phyloP scores from a whole-genome alignment of 1,140 invertebrate species.

The Drosophila repletoides region DNA sequence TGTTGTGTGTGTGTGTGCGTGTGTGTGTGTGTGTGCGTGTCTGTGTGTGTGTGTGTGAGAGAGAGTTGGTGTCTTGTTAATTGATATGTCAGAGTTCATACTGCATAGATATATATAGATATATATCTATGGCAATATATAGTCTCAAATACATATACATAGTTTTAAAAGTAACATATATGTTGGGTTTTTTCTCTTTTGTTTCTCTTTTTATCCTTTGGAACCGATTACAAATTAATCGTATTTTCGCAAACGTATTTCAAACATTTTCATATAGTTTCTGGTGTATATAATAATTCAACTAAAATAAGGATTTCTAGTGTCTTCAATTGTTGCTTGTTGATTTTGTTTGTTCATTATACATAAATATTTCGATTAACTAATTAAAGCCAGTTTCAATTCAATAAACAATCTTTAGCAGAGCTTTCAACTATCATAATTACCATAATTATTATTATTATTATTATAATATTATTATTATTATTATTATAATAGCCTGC shows the following conservation, averaged over 20 bases:
- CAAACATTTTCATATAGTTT: slow-evolving; percentile 37
- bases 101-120: slow-evolving; percentile 46
- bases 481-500: slow-evolving; percentile 32
- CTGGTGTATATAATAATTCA: slow-evolving; percentile 22
- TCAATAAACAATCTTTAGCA: slow-evolving; percentile 65
- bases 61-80: slow-evolving; percentile 62
- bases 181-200: slow-evolving; percentile 30
- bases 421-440: slow-evolving; percentile 45
- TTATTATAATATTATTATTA: slow-evolving; percentile 13
- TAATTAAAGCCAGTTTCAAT: slow-evolving; percentile 76
- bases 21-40: slow-evolving; percentile 15
- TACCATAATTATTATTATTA: slow-evolving; percentile 2
- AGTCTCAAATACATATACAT: slow-evolving; percentile 79
- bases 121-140: slow-evolving; percentile 67
- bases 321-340: slow-evolving; percentile 23
- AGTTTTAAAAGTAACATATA: slow-evolving; percentile 71
- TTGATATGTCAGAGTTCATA: slow-evolving; percentile 79
- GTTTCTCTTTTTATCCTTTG: slow-evolving; percentile 5
- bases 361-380: slow-evolving; percentile 61
- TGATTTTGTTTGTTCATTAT: slow-evolving; percentile 16
- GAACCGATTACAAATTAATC: slow-evolving; percentile 36
- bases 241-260: slow-evolving; percentile 50
- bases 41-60: slow-evolving; percentile 28
- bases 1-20: slow-evolving; percentile 25
- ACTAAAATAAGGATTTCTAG: slow-evolving; percentile 8